Evolutionary conservation across 2,888 invertebrate species (phyloP).

Genomic region (Folsomia candida): DNA sequence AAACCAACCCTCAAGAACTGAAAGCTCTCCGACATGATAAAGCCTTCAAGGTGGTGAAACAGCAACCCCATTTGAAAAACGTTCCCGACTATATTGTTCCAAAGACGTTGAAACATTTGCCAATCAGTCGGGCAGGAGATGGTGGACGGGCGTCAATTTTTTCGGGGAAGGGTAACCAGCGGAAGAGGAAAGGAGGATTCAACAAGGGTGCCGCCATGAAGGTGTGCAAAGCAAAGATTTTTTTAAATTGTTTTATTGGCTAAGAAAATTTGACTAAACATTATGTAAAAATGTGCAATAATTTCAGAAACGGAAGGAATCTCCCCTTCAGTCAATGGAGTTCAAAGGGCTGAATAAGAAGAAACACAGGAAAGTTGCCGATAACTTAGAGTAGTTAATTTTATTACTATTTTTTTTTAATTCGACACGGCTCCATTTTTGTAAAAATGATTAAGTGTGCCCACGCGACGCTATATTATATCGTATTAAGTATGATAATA

Average conservation of each 20-base stretch:
- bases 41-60: conserved; percentile 76
- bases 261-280: neutral
- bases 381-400: too few relatives aligned
- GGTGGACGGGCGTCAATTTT: neutral
- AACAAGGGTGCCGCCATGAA: conserved; percentile 11
- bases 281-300: conserved; percentile 23
- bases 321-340: conserved; percentile 68
- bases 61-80: conserved; percentile 80
- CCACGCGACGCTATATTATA: too few relatives aligned
- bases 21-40: conserved; percentile 81
- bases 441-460: too few relatives aligned
- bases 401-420: too few relatives aligned
- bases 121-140: conserved; percentile 55
- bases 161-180: conserved; percentile 22
- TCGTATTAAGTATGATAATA: too few relatives aligned
- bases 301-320: conserved; percentile 64
- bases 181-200: conserved; percentile 12
- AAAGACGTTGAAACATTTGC: conserved; percentile 67
- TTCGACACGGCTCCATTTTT: too few relatives aligned
- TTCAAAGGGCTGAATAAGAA: conserved; percentile 61
- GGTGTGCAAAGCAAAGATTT: conserved; percentile 14
- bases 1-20: conserved; percentile 84
- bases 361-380: conserved; percentile 3
- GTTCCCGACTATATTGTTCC: conserved; percentile 92
- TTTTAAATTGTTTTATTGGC: neutral